phyloP scores from a whole-genome alignment of 2,797 vertebrate species.

The Intellagama lesueurii region DNA sequence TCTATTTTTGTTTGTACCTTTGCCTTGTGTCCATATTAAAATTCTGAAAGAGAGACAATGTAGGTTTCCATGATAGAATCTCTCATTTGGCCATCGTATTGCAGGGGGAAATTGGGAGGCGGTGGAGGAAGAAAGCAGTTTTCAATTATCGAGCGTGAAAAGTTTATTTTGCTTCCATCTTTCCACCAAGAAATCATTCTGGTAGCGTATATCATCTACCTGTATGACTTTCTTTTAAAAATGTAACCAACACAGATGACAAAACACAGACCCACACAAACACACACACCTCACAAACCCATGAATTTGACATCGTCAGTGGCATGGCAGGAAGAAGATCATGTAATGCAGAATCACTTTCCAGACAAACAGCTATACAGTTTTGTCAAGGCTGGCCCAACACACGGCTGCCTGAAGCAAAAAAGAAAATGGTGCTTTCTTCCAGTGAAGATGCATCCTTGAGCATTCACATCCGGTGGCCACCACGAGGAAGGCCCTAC shows the following conservation, averaged over 20 bases:
- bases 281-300: background rate
- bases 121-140: background rate
- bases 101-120: background rate
- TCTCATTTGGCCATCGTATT: background rate
- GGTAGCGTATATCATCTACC: background rate
- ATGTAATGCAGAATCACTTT: background rate
- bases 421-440: background rate
- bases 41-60: constrained; percentile 37
- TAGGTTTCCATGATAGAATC: background rate
- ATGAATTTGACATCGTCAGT: background rate
- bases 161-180: background rate
- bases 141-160: background rate
- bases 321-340: no score
- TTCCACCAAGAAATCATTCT: background rate
- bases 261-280: no score
- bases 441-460: background rate
- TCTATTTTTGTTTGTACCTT: constrained; percentile 44
- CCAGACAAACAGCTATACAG: background rate
- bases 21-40: constrained; percentile 27
- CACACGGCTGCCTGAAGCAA: background rate
- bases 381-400: background rate
- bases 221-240: background rate
- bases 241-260: no score
- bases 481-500: no score
- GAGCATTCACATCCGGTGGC: no score